These are phyloP conservation scores for Aphelocoma californica DNA, from an alignment of 2,797 vertebrate genomes.

Conservation along the genomic window DNA sequence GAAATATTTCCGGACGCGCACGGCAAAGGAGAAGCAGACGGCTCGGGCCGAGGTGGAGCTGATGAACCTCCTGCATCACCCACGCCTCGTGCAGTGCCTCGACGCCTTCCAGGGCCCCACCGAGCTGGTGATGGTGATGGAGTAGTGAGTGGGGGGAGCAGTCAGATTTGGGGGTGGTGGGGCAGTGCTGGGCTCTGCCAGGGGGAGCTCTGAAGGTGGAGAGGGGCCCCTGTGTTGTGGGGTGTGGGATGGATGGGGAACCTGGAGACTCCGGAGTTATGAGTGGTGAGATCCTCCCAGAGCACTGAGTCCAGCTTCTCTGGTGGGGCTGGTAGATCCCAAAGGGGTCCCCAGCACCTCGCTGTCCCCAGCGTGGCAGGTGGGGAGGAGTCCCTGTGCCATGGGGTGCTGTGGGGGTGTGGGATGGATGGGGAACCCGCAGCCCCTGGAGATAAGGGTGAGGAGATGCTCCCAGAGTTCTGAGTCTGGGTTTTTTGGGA, in stretches of 20 bases:
- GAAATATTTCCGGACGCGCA: slow-evolving; percentile 85
- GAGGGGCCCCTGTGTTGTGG: neutral
- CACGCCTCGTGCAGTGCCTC: slow-evolving; percentile 84
- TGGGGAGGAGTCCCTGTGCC: slow-evolving; percentile 53
- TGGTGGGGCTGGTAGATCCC: neutral
- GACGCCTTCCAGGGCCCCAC: slow-evolving; percentile 81
- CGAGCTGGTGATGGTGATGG: slow-evolving; percentile 89
- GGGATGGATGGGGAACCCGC: neutral
- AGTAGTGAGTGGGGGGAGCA: slow-evolving; percentile 74
- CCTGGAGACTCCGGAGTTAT: neutral
- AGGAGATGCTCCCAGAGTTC: fast-evolving
- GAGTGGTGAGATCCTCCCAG: neutral
- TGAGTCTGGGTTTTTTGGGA: neutral
- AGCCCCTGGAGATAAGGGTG: neutral
- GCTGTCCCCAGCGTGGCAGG: slow-evolving; percentile 75
- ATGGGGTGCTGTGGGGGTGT: neutral
- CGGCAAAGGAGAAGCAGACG: slow-evolving; percentile 77
- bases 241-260: neutral
- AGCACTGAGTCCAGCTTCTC: neutral
- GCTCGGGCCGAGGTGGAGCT: slow-evolving; percentile 83
- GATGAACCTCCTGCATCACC: slow-evolving; percentile 89
- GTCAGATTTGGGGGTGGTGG: neutral
- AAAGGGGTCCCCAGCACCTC: neutral
- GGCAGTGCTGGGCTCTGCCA: neutral
- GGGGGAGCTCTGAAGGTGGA: neutral